These are phyloP conservation scores for Yponomeuta evonymella DNA, from an alignment of 2,888 invertebrate species.

Conservation along the genomic window DNA sequence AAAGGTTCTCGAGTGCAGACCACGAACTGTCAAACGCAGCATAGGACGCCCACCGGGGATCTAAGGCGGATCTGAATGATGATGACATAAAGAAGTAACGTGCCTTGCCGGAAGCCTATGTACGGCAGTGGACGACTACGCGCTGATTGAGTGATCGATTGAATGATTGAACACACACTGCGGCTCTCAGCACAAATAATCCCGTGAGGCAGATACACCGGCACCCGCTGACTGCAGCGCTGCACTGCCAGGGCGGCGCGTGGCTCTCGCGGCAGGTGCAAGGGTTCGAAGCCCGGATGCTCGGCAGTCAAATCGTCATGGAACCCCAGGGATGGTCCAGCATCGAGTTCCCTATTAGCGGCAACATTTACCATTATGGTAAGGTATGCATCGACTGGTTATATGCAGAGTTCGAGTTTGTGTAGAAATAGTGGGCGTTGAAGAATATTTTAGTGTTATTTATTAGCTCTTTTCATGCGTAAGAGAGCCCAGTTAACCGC, in stretches of 20 bases:
- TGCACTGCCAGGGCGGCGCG: constrained; percentile 88
- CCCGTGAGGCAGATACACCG: constrained; percentile 80
- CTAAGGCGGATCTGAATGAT: too few relatives aligned
- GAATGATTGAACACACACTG: not conserved
- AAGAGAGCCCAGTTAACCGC: too few relatives aligned
- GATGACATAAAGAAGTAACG: not conserved
- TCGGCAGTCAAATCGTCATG: constrained; percentile 93
- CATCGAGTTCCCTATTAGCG: constrained; percentile 73
- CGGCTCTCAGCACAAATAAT: not conserved
- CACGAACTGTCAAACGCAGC: too few relatives aligned
- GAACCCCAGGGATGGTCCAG: constrained; percentile 78
- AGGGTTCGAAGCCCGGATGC: constrained; percentile 93
- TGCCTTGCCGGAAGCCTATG: not conserved
- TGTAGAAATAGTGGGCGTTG: not conserved
- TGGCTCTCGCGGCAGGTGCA: constrained; percentile 95
- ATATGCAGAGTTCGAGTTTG: not conserved
- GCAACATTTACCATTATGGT: constrained; percentile 92
- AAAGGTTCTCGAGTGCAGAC: too few relatives aligned
- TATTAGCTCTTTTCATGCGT: too few relatives aligned
- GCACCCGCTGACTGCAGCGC: constrained; percentile 96
- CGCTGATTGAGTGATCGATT: not conserved
- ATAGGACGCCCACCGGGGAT: too few relatives aligned
- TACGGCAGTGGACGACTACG: too few relatives aligned
- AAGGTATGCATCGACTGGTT: constrained; percentile 65
- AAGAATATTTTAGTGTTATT: too few relatives aligned